Conservation (phyloP, 1,140 invertebrate species). For the Bombus consobrinus region DNA sequence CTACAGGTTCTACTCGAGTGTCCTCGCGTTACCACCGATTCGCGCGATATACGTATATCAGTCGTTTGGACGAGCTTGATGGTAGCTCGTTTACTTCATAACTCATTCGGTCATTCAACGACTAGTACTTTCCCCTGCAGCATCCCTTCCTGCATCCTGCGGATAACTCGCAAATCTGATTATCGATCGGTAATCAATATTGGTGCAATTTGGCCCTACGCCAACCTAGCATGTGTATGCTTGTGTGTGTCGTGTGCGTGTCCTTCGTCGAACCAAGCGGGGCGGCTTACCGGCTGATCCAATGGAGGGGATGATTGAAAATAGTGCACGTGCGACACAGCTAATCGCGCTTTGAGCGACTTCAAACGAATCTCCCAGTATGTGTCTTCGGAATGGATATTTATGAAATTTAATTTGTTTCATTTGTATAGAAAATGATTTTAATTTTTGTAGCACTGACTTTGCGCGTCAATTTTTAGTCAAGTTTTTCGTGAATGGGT, state of each 20-base stretch:
- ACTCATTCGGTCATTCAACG: conserved; percentile 43
- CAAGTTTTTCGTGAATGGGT: neutral
- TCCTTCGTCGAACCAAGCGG: conserved; percentile 16
- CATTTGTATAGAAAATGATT: neutral
- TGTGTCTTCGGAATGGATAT: neutral
- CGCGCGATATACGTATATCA: conserved; percentile 20
- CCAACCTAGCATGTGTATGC: conserved; percentile 24
- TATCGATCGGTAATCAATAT: conserved; percentile 77
- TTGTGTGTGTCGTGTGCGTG: neutral
- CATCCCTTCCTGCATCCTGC: conserved; percentile 1
- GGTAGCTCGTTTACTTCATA: conserved; percentile 32
- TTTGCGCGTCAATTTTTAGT: neutral
- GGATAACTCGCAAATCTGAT: conserved; percentile 72
- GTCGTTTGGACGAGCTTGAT: neutral
- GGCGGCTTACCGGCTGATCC: neutral
- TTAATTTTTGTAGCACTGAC: too few relatives aligned
- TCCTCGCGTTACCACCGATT: neutral
- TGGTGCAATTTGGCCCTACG: conserved; percentile 67
- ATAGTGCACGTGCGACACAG: neutral
- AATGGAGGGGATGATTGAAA: conserved; percentile 31
- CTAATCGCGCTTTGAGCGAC: conserved; percentile 25
- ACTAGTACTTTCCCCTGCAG: neutral
- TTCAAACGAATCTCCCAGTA: conserved; percentile 7
- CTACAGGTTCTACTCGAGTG: neutral
- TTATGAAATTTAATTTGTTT: neutral